Base-by-base conservation (phyloP, 2,888 invertebrate genomes). In the Parascotia fuliginaria region DNA sequence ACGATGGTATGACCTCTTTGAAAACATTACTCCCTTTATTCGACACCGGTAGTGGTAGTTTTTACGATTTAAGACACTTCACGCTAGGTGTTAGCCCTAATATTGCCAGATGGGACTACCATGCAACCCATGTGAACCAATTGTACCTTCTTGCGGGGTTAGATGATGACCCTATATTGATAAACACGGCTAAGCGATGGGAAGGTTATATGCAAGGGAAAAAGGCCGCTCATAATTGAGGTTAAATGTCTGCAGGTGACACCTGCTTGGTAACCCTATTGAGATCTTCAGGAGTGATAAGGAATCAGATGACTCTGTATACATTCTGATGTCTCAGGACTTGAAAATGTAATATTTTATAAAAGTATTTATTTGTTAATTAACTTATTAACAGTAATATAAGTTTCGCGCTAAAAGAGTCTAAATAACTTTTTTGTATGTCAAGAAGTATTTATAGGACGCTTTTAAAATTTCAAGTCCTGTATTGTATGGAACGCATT, bases 61-160 rank as follows among this genome's bases (percentile, higher is more conserved):
- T 97, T 58, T 99, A 99, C 81, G 99, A 99, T 92, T 93, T 99
- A 42, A 93, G 99, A 9, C 99, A 99, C 84, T 95, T 98, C 76
- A 97, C 97, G 0, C 87, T 98, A 27, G 96, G 97, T 13, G 95
- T 96, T 12, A 96, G 97, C 16, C 98, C 98, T 0, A 99, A 99
- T 85, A 93, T 99, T 55, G 99, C 99, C 0, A 93, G 99, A 47
- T 99, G 99, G 98, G 99, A 99, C 82, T 99, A 99, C 85, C 99
- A 99, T 88, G 97, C 98, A 0, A 98, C 99, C 0, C 99, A 99
- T 83, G 96, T 99, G 15, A 99, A 98, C 91, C 98, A 99, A 79
- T 93, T 98, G 59, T 94, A 99, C 59, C 93, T 98, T 47, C 89
- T 99, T 15, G 95, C 96, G 29, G 96, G 97, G 0, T 94, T 99